Base-by-base conservation (phyloP, 2,113 vertebrate genomes). In the Sporophila hypoxantha region DNA sequence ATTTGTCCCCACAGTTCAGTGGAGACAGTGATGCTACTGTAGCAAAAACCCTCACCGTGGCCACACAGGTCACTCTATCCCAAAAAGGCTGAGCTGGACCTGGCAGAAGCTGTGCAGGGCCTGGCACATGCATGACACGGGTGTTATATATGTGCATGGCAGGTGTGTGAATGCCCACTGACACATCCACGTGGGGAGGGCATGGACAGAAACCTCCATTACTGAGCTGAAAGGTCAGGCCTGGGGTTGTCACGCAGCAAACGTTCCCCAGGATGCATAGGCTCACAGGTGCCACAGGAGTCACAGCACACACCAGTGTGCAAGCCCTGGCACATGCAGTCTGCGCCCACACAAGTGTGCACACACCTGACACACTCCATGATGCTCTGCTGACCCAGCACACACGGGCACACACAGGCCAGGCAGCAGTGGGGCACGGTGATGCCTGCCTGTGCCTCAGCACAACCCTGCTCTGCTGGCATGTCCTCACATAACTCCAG, bases 341-440 rank as follows among this genome's bases (percentile, higher is more conserved):
- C 25, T 2, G 6, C 10, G 27, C 39, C 55, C 34, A 6, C 55
- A 52, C 0, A 0, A 2, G 3, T 7, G 49, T 25, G 34, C 80
- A 46, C 47, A 41, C 0, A 0, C 3, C 5, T 0, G 0, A n/a
- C 50, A 41, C 0, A 0, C 16, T 19, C 17, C 2, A 1, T 0
- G 0, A 14, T 3, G 7, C 16, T 26, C 37, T 20, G 53, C 50
- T 42, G 55, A 36, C 14, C 69, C 1, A 2, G n/a, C 15, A 3
- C 14, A 13, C 22, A 9, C 0, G 0, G 14, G 26, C 19, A 53
- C 13, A 29, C 5, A 5, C 9, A 13, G 22, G 46, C 8, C 66
- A 50, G 42, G 27, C 18, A 79, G 71, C 41, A 70, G 65, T 0
- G 0, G 30, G 52, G 17, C 46, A 70, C 41, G 52, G 26, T 2